Conservation (phyloP, 2,797 vertebrate genomes). For the Arnoldichthys spilopterus region DNA sequence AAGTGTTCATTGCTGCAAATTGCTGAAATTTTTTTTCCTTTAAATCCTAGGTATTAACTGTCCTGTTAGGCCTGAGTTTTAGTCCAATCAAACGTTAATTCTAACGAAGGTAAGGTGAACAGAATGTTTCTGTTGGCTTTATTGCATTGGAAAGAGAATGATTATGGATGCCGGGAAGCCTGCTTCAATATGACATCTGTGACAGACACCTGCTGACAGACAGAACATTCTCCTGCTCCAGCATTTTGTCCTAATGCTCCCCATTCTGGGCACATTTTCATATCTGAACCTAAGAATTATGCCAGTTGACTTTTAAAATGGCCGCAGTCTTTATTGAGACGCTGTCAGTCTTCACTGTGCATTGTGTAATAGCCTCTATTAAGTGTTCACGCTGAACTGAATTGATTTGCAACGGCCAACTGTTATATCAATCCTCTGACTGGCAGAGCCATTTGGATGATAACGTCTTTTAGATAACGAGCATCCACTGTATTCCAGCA, state of each 20-base stretch:
- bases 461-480: conserved; percentile 4
- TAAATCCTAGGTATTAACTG: background rate
- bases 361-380: conserved; percentile 41
- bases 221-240: background rate
- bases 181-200: conserved; percentile 6
- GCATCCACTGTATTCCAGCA: background rate
- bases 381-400: conserved; percentile 35
- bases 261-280: conserved; percentile 25
- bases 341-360: conserved; percentile 50
- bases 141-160: background rate
- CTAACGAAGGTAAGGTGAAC: background rate
- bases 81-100: background rate
- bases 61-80: background rate
- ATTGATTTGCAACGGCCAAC: conserved; percentile 30
- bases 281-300: conserved; percentile 14
- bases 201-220: conserved; percentile 17
- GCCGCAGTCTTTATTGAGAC: conserved; percentile 41
- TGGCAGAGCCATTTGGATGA: conserved; percentile 18
- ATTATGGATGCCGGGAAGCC: conserved; percentile 9
- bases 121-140: conserved; percentile 10
- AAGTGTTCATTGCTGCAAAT: background rate
- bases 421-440: conserved; percentile 20
- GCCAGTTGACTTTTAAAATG: conserved; percentile 62
- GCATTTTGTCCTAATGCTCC: conserved; percentile 9
- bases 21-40: no score